phyloP scores from a whole-genome alignment of 2,797 vertebrate genomes.

The Mycteria americana region DNA sequence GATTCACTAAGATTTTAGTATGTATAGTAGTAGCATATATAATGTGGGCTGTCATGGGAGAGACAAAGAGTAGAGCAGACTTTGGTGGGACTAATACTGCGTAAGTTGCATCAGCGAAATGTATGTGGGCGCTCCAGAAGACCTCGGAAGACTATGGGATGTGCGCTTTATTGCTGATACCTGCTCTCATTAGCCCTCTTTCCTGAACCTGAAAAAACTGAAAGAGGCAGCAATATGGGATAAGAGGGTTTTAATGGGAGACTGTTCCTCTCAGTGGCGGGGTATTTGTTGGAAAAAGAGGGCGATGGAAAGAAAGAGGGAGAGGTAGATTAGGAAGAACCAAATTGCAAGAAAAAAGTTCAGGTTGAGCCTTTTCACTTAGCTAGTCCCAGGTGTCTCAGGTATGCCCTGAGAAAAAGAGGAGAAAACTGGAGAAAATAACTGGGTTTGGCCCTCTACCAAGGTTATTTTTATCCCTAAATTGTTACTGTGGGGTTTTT shows the following conservation, averaged over 20 bases:
- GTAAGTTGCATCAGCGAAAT: background rate
- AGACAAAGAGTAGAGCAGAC: background rate
- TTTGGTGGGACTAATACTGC: background rate
- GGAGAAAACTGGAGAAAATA: background rate
- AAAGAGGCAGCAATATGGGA: background rate
- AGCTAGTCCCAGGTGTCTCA: background rate
- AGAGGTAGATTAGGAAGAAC: background rate
- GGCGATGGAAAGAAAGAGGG: background rate
- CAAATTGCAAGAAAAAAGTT: background rate
- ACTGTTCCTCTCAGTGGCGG: background rate
- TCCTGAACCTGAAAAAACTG: background rate
- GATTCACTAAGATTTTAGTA: background rate
- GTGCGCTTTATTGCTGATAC: background rate
- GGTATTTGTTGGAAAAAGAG: background rate
- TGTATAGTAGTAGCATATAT: background rate
- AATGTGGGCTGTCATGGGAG: background rate
- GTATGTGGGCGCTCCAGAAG: background rate
- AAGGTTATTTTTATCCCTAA: background rate
- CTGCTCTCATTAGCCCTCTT: background rate
- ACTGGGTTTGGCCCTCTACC: background rate
- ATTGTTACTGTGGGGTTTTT: background rate
- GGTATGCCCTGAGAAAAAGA: background rate
- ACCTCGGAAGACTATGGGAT: background rate
- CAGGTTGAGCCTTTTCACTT: background rate
- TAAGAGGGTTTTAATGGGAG: background rate